A percentile compares a stretch with the other conserved stretches of the same genome.
These are phyloP conservation scores for Protaetia brevitarsis DNA, from an alignment of 1,140 invertebrate genomes.

Conservation along the genomic window DNA sequence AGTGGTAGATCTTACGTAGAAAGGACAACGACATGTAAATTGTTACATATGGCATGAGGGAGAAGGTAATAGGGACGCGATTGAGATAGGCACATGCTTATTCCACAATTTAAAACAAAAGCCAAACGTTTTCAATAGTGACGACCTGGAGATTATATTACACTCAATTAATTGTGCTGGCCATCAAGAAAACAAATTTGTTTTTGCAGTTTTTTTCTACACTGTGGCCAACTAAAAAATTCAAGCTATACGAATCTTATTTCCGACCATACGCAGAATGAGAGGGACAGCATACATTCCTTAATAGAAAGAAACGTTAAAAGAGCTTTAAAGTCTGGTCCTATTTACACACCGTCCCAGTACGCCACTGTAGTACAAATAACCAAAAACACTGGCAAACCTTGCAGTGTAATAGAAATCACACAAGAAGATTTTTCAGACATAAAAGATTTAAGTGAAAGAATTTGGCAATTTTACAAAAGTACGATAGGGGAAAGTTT, in stretches of 20 bases:
- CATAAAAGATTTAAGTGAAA: constrained; percentile 28
- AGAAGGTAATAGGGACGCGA: no score
- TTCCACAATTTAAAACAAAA: no score
- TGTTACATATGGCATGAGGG: constrained; percentile 39
- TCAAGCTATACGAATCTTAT: no score
- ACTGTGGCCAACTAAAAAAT: no score
- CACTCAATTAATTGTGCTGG: constrained; percentile 49
- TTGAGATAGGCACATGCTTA: no score
- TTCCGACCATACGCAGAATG: no score
- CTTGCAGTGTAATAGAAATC: constrained; percentile 37
- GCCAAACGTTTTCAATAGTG: no score
- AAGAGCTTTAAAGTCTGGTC: constrained; percentile 1
- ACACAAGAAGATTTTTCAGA: constrained; percentile 34
- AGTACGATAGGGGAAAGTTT: neutral
- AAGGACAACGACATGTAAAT: constrained; percentile 25
- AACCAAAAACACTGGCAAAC: constrained; percentile 36
- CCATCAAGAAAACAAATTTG: constrained; percentile 50
- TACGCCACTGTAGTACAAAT: no score
- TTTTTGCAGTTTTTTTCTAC: constrained; percentile 43
- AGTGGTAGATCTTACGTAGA: constrained; percentile 23
- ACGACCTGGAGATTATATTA: no score
- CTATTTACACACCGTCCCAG: no score
- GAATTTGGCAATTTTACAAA: constrained; percentile 24
- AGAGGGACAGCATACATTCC: constrained; percentile 34
- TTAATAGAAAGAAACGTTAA: constrained; percentile 20